These are phyloP conservation scores for Acholoe squamosa DNA, from an alignment of 2,888 invertebrate genomes.

Conservation along the genomic window DNA sequence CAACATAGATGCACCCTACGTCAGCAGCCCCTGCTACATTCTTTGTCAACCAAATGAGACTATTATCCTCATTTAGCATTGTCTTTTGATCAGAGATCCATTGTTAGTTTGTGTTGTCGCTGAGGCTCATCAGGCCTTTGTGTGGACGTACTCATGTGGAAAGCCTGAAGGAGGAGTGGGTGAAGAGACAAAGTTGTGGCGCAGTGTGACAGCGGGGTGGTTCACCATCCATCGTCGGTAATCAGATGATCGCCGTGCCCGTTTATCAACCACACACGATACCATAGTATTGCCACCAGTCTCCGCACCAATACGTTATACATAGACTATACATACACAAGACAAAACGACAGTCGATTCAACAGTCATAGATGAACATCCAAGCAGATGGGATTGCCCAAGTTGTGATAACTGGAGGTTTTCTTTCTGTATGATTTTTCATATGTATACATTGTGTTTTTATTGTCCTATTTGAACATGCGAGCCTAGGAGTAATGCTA, in stretches of 20 bases:
- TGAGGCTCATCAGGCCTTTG: constrained; percentile 49
- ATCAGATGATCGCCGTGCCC: constrained; percentile 42
- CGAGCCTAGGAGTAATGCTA: too few relatives aligned
- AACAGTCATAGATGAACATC: too few relatives aligned
- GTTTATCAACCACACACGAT: constrained; percentile 46
- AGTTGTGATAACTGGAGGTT: too few relatives aligned
- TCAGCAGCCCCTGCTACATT: neutral
- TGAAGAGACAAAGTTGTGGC: constrained; percentile 6
- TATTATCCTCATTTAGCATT: constrained; percentile 51
- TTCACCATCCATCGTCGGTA: constrained; percentile 39
- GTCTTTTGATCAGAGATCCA: constrained; percentile 49
- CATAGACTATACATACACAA: neutral
- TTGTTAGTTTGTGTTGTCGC: constrained; percentile 36
- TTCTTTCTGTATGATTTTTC: too few relatives aligned
- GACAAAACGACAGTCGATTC: neutral
- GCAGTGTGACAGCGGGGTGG: constrained; percentile 31
- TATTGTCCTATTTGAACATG: too few relatives aligned
- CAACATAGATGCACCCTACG: neutral
- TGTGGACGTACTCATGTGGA: constrained; percentile 14
- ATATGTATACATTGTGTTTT: too few relatives aligned
- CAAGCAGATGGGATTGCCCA: too few relatives aligned
- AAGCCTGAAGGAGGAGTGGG: constrained; percentile 6
- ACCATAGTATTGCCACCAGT: neutral
- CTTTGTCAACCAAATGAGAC: constrained; percentile 35
- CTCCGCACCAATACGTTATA: neutral